Percentiles rank a stretch among this genome's conserved stretches.
phyloP scores from a whole-genome alignment of 1,140 invertebrate genomes.

The Lysiphlebus fabarum region DNA sequence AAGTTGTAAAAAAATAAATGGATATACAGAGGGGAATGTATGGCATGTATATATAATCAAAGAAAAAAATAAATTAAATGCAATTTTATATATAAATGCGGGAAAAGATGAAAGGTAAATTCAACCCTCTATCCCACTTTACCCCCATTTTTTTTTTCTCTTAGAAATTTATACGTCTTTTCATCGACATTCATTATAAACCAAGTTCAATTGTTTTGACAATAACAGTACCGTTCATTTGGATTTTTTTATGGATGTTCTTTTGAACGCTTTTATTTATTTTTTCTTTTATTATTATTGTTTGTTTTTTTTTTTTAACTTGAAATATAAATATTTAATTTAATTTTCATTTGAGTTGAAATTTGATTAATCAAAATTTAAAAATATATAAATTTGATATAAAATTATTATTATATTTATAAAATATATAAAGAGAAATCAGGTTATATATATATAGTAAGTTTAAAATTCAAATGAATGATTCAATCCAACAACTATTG shows the following conservation, averaged over 20 bases:
- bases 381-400: too few species aligned
- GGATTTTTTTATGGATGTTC: conserved; percentile 38
- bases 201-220: conserved; percentile 48
- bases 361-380: too few species aligned
- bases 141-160: too few species aligned
- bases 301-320: too few species aligned
- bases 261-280: conserved; percentile 33
- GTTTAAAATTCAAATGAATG: too few species aligned
- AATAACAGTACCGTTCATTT: conserved; percentile 33
- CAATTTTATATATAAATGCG: conserved; percentile 7
- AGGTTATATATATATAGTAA: too few species aligned
- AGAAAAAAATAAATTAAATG: conserved; percentile 17
- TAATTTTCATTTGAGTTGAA: too few species aligned
- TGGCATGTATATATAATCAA: conserved; percentile 1
- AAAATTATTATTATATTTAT: too few species aligned
- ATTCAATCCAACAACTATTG: too few species aligned
- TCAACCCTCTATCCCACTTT: neutral
- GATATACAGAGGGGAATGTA: neutral
- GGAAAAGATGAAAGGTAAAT: conserved; percentile 17
- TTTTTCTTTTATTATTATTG: neutral
- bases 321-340: too few species aligned
- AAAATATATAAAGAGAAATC: too few species aligned
- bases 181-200: conserved; percentile 4
- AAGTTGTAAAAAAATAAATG: conserved; percentile 6
- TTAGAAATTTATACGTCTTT: too few species aligned